Percentiles rank a stretch among this genome's conserved stretches.
Evolutionary conservation across 2,113 vertebrate species (phyloP).

Genomic region (Axis porcinus): DNA sequence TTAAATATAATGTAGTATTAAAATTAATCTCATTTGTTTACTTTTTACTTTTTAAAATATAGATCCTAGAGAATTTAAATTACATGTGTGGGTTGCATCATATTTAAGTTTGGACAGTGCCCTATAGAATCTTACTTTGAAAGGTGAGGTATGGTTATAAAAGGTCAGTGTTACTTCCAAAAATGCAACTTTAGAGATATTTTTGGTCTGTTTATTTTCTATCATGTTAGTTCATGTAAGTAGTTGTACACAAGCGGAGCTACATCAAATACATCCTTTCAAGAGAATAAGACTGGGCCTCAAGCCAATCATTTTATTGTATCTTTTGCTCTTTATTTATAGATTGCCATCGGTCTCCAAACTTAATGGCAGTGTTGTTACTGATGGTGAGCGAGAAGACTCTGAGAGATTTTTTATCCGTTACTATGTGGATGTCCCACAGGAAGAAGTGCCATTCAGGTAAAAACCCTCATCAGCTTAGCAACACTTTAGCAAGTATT

Average conservation of each 20-base stretch:
- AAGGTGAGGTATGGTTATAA: not conserved
- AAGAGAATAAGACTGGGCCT: not conserved
- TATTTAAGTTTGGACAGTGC: not conserved
- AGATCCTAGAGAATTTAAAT: not conserved
- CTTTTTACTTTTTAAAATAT: constrained; percentile 7
- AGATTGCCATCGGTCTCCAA: constrained; percentile 92
- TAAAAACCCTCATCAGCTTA: constrained; percentile 53
- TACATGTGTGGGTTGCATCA: not conserved
- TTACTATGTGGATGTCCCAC: constrained; percentile 89
- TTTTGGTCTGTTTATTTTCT: not conserved
- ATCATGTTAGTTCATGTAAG: not conserved
- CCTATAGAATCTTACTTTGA: not conserved
- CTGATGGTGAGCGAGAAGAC: constrained; percentile 91
- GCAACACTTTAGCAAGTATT: not conserved
- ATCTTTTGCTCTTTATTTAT: constrained; percentile 53
- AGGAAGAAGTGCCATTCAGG: constrained; percentile 92
- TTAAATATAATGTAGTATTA: constrained; percentile 15
- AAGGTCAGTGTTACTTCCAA: not conserved
- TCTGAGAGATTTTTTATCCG: constrained; percentile 97
- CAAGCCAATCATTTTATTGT: not conserved
- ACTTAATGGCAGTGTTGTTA: constrained; percentile 92
- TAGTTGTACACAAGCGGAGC: not conserved
- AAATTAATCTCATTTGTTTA: not conserved
- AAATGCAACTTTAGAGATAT: not conserved
- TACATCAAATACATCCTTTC: not conserved